Percentiles rank a stretch among this genome's conserved stretches.
Conservation (phyloP, 2,113 vertebrate genomes). For the Girardinichthys multiradiatus region DNA sequence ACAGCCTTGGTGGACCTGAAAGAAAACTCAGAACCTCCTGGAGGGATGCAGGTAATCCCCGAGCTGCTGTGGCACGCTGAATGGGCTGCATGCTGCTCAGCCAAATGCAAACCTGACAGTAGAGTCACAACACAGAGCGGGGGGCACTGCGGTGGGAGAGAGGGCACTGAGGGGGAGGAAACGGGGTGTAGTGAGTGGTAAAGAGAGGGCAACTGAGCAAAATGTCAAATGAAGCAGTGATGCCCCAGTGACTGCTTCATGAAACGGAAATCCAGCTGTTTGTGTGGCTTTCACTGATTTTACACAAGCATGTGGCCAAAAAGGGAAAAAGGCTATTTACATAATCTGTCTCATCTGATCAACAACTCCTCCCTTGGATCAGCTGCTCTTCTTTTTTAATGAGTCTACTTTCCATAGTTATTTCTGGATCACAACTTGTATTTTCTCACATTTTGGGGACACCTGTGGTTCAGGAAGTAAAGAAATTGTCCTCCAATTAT, state of each 20-base stretch:
- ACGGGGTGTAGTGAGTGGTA: neutral
- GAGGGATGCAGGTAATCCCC: neutral
- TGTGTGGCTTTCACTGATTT: slow-evolving; percentile 51
- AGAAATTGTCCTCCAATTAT: neutral
- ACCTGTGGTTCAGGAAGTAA: neutral
- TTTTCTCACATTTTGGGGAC: no score
- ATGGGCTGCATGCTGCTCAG: slow-evolving; percentile 30
- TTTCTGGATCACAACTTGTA: no score
- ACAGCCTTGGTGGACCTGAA: slow-evolving; percentile 20
- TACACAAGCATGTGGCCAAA: slow-evolving; percentile 39
- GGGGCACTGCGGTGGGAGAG: slow-evolving; percentile 23
- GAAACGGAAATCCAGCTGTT: slow-evolving; percentile 53
- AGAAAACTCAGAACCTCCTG: slow-evolving; percentile 22
- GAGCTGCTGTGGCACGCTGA: slow-evolving; percentile 15
- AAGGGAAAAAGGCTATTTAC: slow-evolving; percentile 9
- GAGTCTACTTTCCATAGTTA: no score
- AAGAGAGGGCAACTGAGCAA: slow-evolving; percentile 23
- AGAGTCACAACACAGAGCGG: slow-evolving; percentile 59
- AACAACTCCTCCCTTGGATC: neutral
- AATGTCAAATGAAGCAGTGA: slow-evolving; percentile 53
- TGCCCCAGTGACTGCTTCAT: slow-evolving; percentile 10
- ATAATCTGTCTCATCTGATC: neutral
- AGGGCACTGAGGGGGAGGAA: slow-evolving; percentile 35
- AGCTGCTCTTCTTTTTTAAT: neutral
- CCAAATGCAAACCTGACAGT: slow-evolving; percentile 43